Percentiles rank a stretch among this genome's conserved stretches.
Evolutionary conservation across 2,113 vertebrate species (phyloP).

Genomic region (Petrocephalus microphthalmus): DNA sequence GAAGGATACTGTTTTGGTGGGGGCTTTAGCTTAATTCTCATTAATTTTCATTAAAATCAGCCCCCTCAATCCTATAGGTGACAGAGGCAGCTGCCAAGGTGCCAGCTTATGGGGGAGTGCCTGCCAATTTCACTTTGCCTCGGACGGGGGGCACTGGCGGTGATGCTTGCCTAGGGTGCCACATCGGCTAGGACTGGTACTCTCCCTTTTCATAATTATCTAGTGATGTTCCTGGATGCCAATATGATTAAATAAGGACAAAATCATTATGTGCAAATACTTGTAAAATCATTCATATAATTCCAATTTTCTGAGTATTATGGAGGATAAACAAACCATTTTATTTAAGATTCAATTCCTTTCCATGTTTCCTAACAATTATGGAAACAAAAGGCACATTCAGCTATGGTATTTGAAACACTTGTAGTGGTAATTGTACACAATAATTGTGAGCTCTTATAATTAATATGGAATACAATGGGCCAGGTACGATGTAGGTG

Average conservation of each 20-base stretch:
- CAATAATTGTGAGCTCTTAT: not conserved
- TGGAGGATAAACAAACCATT: not conserved
- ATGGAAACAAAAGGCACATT: not conserved
- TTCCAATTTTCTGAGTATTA: not conserved
- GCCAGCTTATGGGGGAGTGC: no score
- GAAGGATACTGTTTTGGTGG: not conserved
- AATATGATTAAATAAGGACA: not conserved
- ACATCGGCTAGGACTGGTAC: not conserved
- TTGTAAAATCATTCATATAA: no score
- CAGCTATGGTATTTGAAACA: not conserved
- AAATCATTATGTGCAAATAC: not conserved
- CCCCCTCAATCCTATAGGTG: not conserved
- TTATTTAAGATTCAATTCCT: not conserved
- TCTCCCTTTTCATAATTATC: not conserved
- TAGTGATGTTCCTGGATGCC: not conserved
- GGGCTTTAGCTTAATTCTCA: not conserved
- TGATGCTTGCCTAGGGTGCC: not conserved
- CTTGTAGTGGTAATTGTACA: not conserved
- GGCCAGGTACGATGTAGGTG: not conserved
- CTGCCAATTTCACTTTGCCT: no score
- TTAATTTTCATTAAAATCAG: not conserved
- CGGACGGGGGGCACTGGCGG: no score
- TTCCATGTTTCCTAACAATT: not conserved
- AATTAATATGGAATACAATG: not conserved
- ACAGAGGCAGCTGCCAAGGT: not conserved